phyloP scores from a whole-genome alignment of 2,113 vertebrate species.

The Paraplagusia blochii region DNA sequence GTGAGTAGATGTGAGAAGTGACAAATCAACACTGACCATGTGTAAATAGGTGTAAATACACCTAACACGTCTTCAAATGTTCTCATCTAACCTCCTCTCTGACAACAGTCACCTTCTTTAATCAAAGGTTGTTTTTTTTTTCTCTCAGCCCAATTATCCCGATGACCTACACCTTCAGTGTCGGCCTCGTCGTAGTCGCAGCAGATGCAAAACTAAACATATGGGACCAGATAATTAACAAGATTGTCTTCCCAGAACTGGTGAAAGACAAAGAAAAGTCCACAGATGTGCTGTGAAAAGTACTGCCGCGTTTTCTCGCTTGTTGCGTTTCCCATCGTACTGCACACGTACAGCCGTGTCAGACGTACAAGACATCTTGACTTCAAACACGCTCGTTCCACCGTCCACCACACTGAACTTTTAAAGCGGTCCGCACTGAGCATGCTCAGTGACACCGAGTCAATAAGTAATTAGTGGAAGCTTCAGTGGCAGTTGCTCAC shows the following conservation, averaged over 20 bases:
- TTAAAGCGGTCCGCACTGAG: conserved; percentile 51
- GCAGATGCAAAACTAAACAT: conserved; percentile 48
- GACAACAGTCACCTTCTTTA: neutral
- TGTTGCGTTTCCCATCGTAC: too few species aligned
- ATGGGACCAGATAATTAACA: conserved; percentile 52
- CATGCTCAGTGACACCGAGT: conserved; percentile 56
- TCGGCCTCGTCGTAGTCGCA: conserved; percentile 7
- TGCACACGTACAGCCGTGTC: conserved; percentile 26
- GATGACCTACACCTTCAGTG: conserved; percentile 12
- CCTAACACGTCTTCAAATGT: neutral
- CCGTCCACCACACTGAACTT: conserved; percentile 47
- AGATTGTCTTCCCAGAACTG: too few species aligned
- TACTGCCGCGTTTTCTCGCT: too few species aligned
- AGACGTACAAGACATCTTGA: conserved; percentile 7
- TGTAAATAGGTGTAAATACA: too few species aligned
- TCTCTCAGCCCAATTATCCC: neutral
- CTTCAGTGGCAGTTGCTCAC: conserved; percentile 48
- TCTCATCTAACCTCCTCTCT: neutral
- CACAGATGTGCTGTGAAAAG: too few species aligned
- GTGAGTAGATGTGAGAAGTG: too few species aligned
- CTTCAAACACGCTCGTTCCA: conserved; percentile 43
- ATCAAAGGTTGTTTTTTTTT: neutral
- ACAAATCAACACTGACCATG: too few species aligned
- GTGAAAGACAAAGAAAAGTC: conserved; percentile 28
- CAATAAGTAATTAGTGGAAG: conserved; percentile 67